A percentile compares a stretch with the other conserved stretches of the same genome.
Evolutionary conservation across 2,888 invertebrate genomes (phyloP).

Genomic region (Pseudeuparius sepicola): DNA sequence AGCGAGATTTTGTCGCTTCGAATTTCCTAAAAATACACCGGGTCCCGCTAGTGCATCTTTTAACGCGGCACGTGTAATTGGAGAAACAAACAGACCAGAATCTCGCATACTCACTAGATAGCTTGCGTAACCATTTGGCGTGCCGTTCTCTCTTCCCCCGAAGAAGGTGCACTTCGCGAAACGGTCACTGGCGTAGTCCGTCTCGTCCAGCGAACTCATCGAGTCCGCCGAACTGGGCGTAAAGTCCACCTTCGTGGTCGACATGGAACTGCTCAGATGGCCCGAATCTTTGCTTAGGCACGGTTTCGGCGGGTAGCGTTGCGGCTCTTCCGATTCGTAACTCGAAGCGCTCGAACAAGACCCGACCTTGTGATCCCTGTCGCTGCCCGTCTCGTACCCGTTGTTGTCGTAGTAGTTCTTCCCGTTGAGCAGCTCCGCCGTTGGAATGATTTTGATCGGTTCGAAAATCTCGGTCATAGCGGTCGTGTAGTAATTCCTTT

Average conservation of each 20-base stretch:
- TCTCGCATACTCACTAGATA: slow-evolving; percentile 23
- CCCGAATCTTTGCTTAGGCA: slow-evolving; percentile 38
- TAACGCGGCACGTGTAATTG: too few relatives aligned
- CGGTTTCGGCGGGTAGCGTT: slow-evolving; percentile 21
- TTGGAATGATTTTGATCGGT: slow-evolving; percentile 41
- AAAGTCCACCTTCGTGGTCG: slow-evolving; percentile 35
- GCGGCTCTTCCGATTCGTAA: slow-evolving; percentile 35
- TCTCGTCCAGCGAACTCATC: slow-evolving; percentile 38
- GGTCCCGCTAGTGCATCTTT: too few relatives aligned
- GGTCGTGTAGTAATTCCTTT: slow-evolving; percentile 59
- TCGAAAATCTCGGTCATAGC: slow-evolving; percentile 59
- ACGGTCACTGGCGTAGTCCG: slow-evolving; percentile 33
- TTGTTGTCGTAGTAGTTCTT: slow-evolving; percentile 34
- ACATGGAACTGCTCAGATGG: slow-evolving; percentile 35
- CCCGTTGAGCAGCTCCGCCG: slow-evolving; percentile 33
- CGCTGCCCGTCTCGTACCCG: slow-evolving; percentile 35
- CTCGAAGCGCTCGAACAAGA: slow-evolving; percentile 38
- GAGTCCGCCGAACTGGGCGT: slow-evolving; percentile 39
- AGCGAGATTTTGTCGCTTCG: too few relatives aligned
- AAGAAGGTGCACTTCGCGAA: slow-evolving; percentile 33
- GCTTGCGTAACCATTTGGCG: slow-evolving; percentile 27
- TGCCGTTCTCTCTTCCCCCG: slow-evolving; percentile 23
- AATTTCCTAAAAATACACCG: too few relatives aligned
- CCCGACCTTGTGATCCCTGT: slow-evolving; percentile 34
- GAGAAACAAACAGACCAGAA: too few relatives aligned